phyloP scores from a whole-genome alignment of 2,113 vertebrate species.

The Motacilla alba region DNA sequence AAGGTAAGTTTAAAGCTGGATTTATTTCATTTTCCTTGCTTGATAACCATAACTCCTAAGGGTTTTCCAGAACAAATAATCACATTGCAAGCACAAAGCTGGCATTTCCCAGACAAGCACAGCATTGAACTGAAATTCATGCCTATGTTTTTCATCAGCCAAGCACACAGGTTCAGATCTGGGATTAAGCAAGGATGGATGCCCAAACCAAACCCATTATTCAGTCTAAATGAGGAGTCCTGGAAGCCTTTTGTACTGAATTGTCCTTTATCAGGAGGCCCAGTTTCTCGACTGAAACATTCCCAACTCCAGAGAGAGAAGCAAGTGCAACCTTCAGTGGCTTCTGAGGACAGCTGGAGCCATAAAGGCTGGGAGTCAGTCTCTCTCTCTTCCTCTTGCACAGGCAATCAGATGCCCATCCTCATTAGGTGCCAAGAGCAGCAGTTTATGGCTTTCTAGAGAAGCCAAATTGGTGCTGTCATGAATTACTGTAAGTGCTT shows the following conservation, averaged over 20 bases:
- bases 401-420: conserved; percentile 50
- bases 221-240: background rate
- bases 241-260: background rate
- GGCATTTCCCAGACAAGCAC: background rate
- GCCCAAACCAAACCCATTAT: conserved; percentile 1
- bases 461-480: conserved; percentile 68
- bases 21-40: conserved; percentile 23
- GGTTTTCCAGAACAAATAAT: conserved; percentile 21
- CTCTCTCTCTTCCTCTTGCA: background rate
- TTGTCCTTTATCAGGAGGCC: background rate
- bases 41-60: background rate
- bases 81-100: background rate
- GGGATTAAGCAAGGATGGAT: background rate
- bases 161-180: background rate
- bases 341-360: background rate
- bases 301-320: background rate
- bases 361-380: background rate
- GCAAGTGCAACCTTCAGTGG: background rate
- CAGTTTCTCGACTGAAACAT: background rate
- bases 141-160: background rate
- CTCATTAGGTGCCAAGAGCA: conserved; percentile 58
- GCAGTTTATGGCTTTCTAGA: conserved; percentile 55
- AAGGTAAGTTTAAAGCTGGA: conserved; percentile 6
- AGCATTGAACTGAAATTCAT: conserved; percentile 1
- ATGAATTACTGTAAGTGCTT: conserved; percentile 69